Base-by-base conservation (phyloP, 2,113 vertebrate species). In the Psephotus haematonotus region DNA sequence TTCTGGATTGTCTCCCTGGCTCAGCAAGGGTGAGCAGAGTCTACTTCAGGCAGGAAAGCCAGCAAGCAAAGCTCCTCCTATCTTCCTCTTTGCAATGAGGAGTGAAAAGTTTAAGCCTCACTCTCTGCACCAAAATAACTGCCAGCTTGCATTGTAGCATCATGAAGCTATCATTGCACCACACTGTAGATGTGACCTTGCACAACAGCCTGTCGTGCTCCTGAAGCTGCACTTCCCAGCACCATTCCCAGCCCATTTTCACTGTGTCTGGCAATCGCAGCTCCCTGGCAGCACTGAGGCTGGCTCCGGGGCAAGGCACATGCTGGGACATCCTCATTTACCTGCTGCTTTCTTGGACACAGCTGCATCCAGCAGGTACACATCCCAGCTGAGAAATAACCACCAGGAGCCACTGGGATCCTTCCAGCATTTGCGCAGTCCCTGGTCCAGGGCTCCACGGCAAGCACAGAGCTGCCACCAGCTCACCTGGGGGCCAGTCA, bases 251-350 rank as follows among this genome's bases (percentile, higher is more conserved):
- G 47, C 27, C 75, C 13, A 19, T 60, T 82, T 80, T 57, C 50
- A 53, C 37, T n/a, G 19, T 17, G 27, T 20, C 27, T 60, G 74
- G 46, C 60, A 86, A 35, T 28, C 4, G 1, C 17, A 91, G 24
- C 5, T 14, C 46, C 41, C 53, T 55, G 33, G 55, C 1, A 2
- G 10, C 46, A 18, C 17, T 13, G 25, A 25, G 16, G 33, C 33
- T 55, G 59, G 17, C 44, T 37, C 35, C 0, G 1, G 19, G 24
- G 11, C 1, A 1, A 91, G 62, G 16, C 31, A 35, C 0, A 1
- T 44, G 43, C 23, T 37, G 37, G 6, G 25, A 59, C 13, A 41
- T 39, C 25, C 46, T 88, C 13, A 33, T 74, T 81, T 68, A 86
- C 72, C 77, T 76, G 50, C 50, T 81, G 13, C 39, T 75, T 53